Evolutionary conservation across 2,888 invertebrate species (phyloP), one percentile per base, ranked within the genome.

Genomic region (Graphium colonna): DNA sequence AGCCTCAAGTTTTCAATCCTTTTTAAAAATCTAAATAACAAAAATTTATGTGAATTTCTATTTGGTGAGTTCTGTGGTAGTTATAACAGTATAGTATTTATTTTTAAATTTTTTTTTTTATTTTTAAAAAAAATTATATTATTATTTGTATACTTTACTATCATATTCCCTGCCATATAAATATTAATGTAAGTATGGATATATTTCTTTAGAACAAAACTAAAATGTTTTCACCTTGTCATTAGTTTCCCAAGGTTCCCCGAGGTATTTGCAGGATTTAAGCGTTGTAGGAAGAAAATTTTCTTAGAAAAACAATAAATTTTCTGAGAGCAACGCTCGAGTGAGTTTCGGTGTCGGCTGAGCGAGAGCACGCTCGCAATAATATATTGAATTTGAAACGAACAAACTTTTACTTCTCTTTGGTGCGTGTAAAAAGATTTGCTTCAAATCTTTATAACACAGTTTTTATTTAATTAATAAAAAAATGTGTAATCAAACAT

Each of bases 361-460:
- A 84, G 79, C 80, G 82, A 77, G 83, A 82, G 87, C 88, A 85
- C 88, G 88, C 88, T 78, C 86, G 79, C 85, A 80, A 79, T 88
- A 89, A 88, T 88, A 89, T 88, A 89, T 89, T 89, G 88, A 87
- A 89, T 89, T 86, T 86, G 85, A 88, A 89, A 85, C 85, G 87
- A 85, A 88, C 84, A 87, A 89, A 88, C 82, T 89, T 88, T 85
- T 73, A 75, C 84, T 83, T 81, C 79, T 74, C 74, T 69, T 69
- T 71, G 75, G 77, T 65, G 65, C 75, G 77, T 80, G 80, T 84
- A 83, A 85, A 85, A 85, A 83, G 83, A 86, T 87, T 85, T 82
- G 75, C 79, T 71, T 70, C 75, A 76, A 85, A 82, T 86, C 81
- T 82, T 85, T 82, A 81, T 81, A 79, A 82, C 82, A 77, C 79